Conservation (phyloP, 35 echinoderm and acorn worm species). For the Antedon bifida region DNA sequence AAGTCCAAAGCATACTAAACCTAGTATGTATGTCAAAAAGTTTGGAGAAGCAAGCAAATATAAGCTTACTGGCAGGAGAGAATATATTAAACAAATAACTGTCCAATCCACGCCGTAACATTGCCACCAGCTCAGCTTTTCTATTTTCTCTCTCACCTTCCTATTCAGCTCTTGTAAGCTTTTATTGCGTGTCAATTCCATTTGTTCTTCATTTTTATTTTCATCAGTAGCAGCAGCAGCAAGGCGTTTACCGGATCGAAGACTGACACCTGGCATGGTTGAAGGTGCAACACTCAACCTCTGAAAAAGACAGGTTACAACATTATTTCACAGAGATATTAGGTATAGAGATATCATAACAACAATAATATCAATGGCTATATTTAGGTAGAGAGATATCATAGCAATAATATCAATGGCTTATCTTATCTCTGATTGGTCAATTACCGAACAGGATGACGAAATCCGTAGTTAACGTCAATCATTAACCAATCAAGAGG, state of each 20-base stretch:
- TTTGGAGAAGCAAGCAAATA: constrained; percentile 20
- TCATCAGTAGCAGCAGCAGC: background rate
- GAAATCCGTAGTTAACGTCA: too few species aligned
- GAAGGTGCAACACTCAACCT: background rate
- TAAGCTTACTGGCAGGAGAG: constrained; percentile 18
- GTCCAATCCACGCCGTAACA: constrained; percentile 65
- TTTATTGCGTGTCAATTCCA: background rate
- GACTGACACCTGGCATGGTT: background rate
- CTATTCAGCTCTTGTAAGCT: constrained; percentile 21
- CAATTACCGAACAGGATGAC: too few species aligned
- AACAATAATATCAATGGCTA: too few species aligned
- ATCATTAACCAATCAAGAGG: too few species aligned
- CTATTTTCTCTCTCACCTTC: constrained; percentile 13
- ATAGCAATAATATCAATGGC: too few species aligned
- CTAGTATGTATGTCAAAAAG: constrained; percentile 12
- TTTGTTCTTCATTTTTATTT: background rate
- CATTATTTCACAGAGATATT: too few species aligned
- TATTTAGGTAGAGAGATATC: too few species aligned
- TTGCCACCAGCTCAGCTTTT: constrained; percentile 51
- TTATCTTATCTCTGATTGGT: too few species aligned
- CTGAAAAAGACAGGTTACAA: too few species aligned
- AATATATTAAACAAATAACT: constrained; percentile 24
- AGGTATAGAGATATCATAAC: too few species aligned
- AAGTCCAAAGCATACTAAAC: constrained; percentile 32
- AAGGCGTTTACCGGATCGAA: background rate